phyloP scores from a whole-genome alignment of 2,888 invertebrate species.

The Bellardia pandia region DNA sequence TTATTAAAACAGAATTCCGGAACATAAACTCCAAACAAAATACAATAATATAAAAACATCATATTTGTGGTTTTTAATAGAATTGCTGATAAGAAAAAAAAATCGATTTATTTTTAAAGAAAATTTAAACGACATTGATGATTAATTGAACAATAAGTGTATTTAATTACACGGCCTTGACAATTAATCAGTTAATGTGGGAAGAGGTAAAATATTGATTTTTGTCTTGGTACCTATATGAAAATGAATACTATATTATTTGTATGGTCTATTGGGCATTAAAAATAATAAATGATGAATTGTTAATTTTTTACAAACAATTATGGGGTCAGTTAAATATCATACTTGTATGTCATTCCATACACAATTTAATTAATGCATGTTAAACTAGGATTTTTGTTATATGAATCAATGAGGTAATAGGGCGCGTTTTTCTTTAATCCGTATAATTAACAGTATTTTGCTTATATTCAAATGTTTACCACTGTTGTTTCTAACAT shows the following conservation, averaged over 20 bases:
- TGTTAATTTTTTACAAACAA: not conserved
- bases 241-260: constrained; percentile 5
- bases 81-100: constrained; percentile 34
- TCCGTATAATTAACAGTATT: not conserved
- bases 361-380: not conserved
- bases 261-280: not conserved
- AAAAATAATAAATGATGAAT: not conserved
- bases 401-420: not conserved
- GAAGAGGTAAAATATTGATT: constrained; percentile 39
- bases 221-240: constrained; percentile 21
- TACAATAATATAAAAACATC: too few species aligned
- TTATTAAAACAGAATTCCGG: too few species aligned
- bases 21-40: too few species aligned
- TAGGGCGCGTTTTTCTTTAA: constrained; percentile 11
- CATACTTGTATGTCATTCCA: too few species aligned
- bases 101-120: not conserved
- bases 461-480: constrained; percentile 49
- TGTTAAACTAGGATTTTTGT: constrained; percentile 1
- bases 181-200: constrained; percentile 16
- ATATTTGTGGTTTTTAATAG: not conserved
- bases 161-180: constrained; percentile 37
- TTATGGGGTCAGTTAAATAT: not conserved
- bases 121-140: constrained; percentile 1
- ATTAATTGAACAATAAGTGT: constrained; percentile 31
- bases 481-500: constrained; percentile 59